A percentile compares a stretch with the other conserved stretches of the same genome.
Evolutionary conservation across 2,888 invertebrate species (phyloP).

Genomic region (Drymonia ruficornis): DNA sequence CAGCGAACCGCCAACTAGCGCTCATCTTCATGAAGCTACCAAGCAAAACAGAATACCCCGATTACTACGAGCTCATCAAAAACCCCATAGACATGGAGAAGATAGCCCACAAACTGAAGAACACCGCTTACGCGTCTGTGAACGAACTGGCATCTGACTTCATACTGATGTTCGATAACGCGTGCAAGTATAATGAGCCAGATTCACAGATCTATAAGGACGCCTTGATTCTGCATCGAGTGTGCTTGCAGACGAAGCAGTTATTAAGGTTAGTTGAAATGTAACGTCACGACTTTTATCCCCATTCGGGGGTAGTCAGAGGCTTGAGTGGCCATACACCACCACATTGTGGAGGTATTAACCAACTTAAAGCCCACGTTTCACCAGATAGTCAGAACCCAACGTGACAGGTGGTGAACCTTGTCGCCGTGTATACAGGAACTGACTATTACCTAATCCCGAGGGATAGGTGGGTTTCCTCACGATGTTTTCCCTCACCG

Average conservation of each 20-base stretch:
- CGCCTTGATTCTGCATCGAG: constrained; percentile 95
- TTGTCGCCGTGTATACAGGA: no score
- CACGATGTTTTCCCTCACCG: no score
- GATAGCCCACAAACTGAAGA: constrained; percentile 94
- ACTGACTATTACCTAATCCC: no score
- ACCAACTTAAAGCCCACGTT: no score
- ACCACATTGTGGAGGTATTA: no score
- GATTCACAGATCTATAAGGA: constrained; percentile 99
- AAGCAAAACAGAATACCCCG: constrained; percentile 96
- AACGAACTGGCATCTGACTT: constrained; percentile 96
- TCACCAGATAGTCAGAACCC: no score
- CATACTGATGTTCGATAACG: constrained; percentile 97
- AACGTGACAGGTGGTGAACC: no score
- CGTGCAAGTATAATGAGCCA: constrained; percentile 98
- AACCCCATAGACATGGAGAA: constrained; percentile 98
- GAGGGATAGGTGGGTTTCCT: no score
- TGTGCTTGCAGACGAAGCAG: constrained; percentile 96
- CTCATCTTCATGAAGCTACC: constrained; percentile 98
- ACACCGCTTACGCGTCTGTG: constrained; percentile 89
- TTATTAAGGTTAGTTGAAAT: constrained; percentile 86
- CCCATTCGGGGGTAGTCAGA: no score
- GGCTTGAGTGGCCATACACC: no score
- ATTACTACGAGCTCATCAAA: constrained; percentile 98
- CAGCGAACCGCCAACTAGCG: constrained; percentile 95
- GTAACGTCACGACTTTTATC: no score